Evolutionary conservation across 2,888 invertebrate genomes (phyloP).

Genomic region (Pasiphila rectangulata): DNA sequence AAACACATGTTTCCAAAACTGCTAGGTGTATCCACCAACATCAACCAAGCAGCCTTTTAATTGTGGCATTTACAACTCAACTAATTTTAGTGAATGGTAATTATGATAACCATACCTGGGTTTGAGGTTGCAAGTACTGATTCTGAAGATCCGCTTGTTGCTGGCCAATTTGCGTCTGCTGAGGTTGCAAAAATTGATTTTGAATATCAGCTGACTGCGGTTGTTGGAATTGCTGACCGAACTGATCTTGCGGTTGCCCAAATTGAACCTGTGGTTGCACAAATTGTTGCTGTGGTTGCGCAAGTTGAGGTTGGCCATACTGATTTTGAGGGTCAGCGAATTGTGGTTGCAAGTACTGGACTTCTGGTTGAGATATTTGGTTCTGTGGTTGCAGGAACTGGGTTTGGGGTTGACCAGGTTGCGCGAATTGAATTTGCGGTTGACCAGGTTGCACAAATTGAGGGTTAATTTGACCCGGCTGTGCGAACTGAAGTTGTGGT

Average conservation of each 20-base stretch:
- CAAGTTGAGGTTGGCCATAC: conserved; percentile 1
- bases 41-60: too few relatives aligned
- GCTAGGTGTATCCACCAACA: too few relatives aligned
- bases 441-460: conserved; percentile 18
- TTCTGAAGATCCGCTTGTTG: conserved; percentile 16
- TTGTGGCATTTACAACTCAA: background rate
- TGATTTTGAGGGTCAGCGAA: conserved; percentile 4
- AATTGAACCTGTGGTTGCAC: conserved; percentile 17
- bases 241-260: conserved; percentile 31
- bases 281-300: conserved; percentile 16
- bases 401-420: conserved; percentile 22
- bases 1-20: too few relatives aligned
- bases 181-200: conserved; percentile 21
- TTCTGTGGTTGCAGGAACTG: conserved; percentile 23
- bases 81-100: background rate
- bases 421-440: conserved; percentile 18
- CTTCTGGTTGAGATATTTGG: conserved; percentile 11
- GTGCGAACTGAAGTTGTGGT: conserved; percentile 15
- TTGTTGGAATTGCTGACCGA: conserved; percentile 16
- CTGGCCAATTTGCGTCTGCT: background rate
- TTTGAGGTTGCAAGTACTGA: conserved; percentile 27
- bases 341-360: conserved; percentile 19
- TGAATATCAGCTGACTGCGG: conserved; percentile 18
- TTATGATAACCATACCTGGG: conserved; percentile 11
- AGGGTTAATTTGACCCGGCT: conserved; percentile 17